Percentiles rank a stretch among this genome's conserved stretches.
phyloP scores from a whole-genome alignment of 2,113 vertebrate species.

The Nicator chloris region DNA sequence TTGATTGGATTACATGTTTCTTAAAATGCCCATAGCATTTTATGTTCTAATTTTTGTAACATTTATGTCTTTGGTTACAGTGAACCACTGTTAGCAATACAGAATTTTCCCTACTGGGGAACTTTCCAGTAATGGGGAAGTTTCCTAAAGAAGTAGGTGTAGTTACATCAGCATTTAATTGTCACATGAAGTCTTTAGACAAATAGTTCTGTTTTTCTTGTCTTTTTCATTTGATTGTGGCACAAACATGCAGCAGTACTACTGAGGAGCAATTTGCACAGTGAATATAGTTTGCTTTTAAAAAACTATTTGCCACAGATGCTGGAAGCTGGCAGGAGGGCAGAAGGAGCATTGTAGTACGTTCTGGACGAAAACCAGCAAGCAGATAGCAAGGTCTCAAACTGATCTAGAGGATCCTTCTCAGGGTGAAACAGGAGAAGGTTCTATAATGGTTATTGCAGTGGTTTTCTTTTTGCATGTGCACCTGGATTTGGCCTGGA shows the following conservation, averaged over 20 bases:
- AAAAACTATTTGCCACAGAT: background rate
- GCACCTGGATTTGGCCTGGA: background rate
- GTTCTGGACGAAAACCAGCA: background rate
- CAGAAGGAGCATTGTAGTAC: background rate
- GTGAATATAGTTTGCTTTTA: background rate
- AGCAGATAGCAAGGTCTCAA: background rate
- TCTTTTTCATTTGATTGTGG: background rate
- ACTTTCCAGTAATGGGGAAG: conserved; percentile 21
- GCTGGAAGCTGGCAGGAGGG: background rate
- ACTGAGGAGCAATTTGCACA: background rate
- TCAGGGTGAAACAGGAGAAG: background rate
- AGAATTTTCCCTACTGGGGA: conserved; percentile 47
- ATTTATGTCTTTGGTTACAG: background rate
- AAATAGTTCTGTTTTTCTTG: background rate
- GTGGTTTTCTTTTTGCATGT: background rate
- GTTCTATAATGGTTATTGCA: background rate
- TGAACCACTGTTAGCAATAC: background rate
- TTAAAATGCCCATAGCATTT: background rate
- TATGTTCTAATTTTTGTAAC: background rate
- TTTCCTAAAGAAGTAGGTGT: conserved; percentile 14
- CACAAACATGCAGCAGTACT: background rate
- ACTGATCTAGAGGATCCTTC: background rate
- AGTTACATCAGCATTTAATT: background rate
- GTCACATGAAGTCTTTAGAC: background rate
- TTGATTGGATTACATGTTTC: background rate